Base-by-base conservation (phyloP, 2,797 vertebrate genomes). In the Distichodus sexfasciatus region DNA sequence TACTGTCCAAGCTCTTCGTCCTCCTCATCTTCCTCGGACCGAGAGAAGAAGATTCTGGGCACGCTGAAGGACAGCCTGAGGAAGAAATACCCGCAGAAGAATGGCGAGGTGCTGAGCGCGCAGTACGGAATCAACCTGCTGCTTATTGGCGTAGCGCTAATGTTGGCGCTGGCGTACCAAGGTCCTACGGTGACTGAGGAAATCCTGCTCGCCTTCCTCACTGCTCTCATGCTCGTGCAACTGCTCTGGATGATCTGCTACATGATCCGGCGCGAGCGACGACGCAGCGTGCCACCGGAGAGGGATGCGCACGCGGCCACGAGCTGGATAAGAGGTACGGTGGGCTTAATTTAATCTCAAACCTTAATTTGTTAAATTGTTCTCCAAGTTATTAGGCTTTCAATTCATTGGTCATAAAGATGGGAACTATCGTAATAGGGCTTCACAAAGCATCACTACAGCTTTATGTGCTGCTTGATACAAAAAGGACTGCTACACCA, bases 231-330 rank as follows among this genome's bases (percentile, higher is more conserved):
- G 94, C 84, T 93, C 55, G 86, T 98, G 55, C 97, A 99, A 90
- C 85, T 98, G 80, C 68, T 91, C 38, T 99, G 97, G 97, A 98
- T 98, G 97, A 80, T 95, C 79, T 98, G 95, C 94, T 97, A 97
- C 90, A 90, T 93, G 73, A 86, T 92, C 83, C 91, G 91, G 79
- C 91, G 93, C 80, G 83, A 88, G 76, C 88, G 87, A 14, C 91
- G 87, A 53, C 91, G 87, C 55, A 88, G 87, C 74, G 72, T 90
- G 48, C 81, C 89, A 48, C 88, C 84, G 0, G 94, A 89, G 75
- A 96, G 92, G 83, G 96, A 99, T 75, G 87, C 88, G 0, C 92
- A 97, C 28, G 96, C 94, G 0, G 94, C 93, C 33, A 94, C 95
- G 23, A 89, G 92, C 71, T 99, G 96, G 96, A 91, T 99, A 54